Conservation (phyloP, 1,140 invertebrate species). For the Brachionus asplanchnoidis region DNA sequence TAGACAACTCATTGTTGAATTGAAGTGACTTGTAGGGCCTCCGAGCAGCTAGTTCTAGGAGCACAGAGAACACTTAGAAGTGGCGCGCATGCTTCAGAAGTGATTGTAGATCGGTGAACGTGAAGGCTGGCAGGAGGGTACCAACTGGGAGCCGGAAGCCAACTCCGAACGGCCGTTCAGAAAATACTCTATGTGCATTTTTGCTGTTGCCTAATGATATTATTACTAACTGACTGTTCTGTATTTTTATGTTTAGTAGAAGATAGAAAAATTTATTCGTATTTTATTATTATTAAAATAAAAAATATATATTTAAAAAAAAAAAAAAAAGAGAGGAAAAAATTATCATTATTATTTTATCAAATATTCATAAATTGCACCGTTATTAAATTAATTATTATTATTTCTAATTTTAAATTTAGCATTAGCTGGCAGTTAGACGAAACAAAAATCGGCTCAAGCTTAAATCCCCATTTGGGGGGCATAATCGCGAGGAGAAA, state of each 20-base stretch:
- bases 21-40: not conserved
- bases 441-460: not conserved
- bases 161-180: not conserved
- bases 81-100: not conserved
- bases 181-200: not conserved
- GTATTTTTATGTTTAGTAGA: slow-evolving; percentile 23
- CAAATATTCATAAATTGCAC: slow-evolving; percentile 37
- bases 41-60: not conserved
- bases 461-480: not conserved
- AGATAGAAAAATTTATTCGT: slow-evolving; percentile 30
- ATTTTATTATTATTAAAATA: slow-evolving; percentile 39
- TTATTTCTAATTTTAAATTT: slow-evolving; percentile 28
- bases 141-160: not conserved
- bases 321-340: not conserved
- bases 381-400: slow-evolving; percentile 33
- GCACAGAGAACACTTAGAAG: not conserved
- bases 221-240: slow-evolving; percentile 22
- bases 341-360: slow-evolving; percentile 37
- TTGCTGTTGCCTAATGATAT: not conserved
- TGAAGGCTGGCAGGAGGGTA: not conserved
- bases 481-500: not conserved
- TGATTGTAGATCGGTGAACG: not conserved
- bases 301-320: slow-evolving; percentile 6
- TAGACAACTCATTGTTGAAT: no score
- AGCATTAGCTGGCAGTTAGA: not conserved